Evolutionary conservation across 2,797 vertebrate genomes (phyloP), one percentile per base, ranked within the genome.

Genomic region (Cossypha polioptera): DNA sequence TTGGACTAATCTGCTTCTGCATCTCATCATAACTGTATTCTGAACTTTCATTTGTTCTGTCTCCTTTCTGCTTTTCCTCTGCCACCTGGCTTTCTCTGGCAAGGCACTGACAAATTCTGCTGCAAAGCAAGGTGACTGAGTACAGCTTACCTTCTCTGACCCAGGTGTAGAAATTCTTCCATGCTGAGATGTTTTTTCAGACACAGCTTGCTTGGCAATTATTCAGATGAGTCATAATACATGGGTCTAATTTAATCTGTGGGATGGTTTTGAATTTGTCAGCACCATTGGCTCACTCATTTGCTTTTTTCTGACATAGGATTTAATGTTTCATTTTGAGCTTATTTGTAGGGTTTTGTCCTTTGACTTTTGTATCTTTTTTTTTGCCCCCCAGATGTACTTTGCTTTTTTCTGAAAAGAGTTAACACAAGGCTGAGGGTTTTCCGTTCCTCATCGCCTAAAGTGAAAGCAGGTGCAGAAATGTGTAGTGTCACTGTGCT

Each of bases 71-170:
- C 38, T 88, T 35, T 74, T 85, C 21, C 43, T 79, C 68, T 92
- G 63, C 47, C 26, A 53, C 29, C 33, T 83, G 87, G 19, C 61
- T 91, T 89, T 84, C 72, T 82, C 78, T 83, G 57, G 54, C n/a
- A 51, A 58, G 79, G 18, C 54, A 58, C 38, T 3, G 0, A 48
- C 13, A 63, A 79, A 28, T 55, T 91, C 57, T 90, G 40, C 72
- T 82, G 59, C 65, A 58, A 63, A 83, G 93, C 36, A 80, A 72
- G 68, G 80, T 50, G 33, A 5, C 65, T 40, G 50, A 68, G 73
- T 90, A 48, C 45, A 81, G 62, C 55, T 96, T 57, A 78, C 94
- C 95, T 96, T 86, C 88, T 76, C 31, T 96, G 90, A 95, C 94
- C 94, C 76, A 65, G 54, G 82, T 86, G 62, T 36, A 90, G 93